Percentiles rank a stretch among this genome's conserved stretches.
phyloP scores from a whole-genome alignment of 2,888 invertebrate genomes.

The Acleris sparsana region DNA sequence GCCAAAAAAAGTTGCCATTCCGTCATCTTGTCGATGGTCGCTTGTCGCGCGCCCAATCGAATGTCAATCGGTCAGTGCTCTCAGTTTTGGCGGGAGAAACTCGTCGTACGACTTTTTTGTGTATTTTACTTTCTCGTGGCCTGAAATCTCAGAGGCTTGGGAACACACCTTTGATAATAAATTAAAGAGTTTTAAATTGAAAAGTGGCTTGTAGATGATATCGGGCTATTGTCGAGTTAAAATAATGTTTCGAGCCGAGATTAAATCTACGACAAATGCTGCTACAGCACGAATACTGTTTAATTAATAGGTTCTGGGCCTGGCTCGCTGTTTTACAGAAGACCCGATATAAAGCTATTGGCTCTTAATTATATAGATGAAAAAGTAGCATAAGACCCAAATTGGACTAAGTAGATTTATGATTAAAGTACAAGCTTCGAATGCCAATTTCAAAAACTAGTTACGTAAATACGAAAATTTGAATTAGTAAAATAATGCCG shows the following conservation, averaged over 20 bases:
- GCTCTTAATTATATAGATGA: too few species aligned
- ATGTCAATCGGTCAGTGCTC: slow-evolving; percentile 80
- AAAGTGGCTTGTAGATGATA: slow-evolving; percentile 42
- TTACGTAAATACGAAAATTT: too few species aligned
- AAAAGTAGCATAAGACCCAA: too few species aligned
- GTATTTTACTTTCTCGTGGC: slow-evolving; percentile 78
- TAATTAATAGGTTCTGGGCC: too few species aligned
- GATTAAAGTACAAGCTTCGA: too few species aligned
- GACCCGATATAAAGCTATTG: too few species aligned
- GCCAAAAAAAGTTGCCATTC: slow-evolving; percentile 28
- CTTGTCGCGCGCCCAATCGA: slow-evolving; percentile 56
- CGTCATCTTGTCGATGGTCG: slow-evolving; percentile 47
- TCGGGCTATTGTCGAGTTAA: slow-evolving; percentile 31
- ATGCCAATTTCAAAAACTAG: too few species aligned
- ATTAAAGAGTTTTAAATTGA: slow-evolving; percentile 43
- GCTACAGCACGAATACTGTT: not conserved
- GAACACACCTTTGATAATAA: slow-evolving; percentile 42
- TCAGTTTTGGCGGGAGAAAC: slow-evolving; percentile 81
- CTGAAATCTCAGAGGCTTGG: slow-evolving; percentile 32
- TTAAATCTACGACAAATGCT: not conserved
- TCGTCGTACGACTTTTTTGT: slow-evolving; percentile 73
- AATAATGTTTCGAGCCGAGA: slow-evolving; percentile 14
- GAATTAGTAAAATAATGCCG: too few species aligned
- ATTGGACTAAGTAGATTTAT: too few species aligned
- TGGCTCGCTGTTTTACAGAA: too few species aligned